Evolutionary conservation across 2,113 vertebrate genomes (phyloP).

Genomic region (Lynx canadensis): DNA sequence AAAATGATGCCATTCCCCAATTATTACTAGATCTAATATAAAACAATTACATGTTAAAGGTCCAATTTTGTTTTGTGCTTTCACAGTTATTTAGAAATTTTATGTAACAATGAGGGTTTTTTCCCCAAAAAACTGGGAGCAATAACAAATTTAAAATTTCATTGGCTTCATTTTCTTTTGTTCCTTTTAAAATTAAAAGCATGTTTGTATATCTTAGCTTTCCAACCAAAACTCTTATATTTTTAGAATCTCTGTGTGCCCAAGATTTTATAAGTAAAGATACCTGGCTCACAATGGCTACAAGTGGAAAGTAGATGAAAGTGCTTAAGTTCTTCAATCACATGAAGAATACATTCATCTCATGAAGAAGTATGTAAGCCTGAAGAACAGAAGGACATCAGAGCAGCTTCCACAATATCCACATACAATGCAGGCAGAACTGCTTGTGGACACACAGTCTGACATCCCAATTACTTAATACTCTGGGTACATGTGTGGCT

Average conservation of each 20-base stretch:
- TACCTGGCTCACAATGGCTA: slow-evolving; percentile 2
- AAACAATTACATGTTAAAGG: not conserved
- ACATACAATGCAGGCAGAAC: not conserved
- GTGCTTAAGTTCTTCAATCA: slow-evolving; percentile 19
- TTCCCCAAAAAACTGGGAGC: not conserved
- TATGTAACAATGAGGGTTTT: not conserved
- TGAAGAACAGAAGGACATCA: not conserved
- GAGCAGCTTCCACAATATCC: not conserved
- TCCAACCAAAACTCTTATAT: slow-evolving; percentile 13
- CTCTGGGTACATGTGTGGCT: rapidly evolving
- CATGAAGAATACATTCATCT: not conserved
- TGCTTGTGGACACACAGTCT: not conserved
- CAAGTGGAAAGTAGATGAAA: not conserved
- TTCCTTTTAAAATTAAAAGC: slow-evolving; percentile 45
- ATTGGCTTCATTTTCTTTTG: slow-evolving; percentile 29
- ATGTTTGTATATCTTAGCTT: slow-evolving; percentile 1
- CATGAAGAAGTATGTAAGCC: not conserved
- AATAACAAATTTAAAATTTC: slow-evolving; percentile 31
- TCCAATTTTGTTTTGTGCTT: not conserved
- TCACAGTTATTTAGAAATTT: not conserved
- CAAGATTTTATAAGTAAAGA: not conserved
- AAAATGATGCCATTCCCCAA: not conserved
- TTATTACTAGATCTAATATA: not conserved
- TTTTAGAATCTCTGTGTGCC: not conserved
- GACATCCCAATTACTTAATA: not conserved